These are phyloP conservation scores for Kradibia gibbosae DNA, from an alignment of 1,140 invertebrate genomes.

Conservation along the genomic window DNA sequence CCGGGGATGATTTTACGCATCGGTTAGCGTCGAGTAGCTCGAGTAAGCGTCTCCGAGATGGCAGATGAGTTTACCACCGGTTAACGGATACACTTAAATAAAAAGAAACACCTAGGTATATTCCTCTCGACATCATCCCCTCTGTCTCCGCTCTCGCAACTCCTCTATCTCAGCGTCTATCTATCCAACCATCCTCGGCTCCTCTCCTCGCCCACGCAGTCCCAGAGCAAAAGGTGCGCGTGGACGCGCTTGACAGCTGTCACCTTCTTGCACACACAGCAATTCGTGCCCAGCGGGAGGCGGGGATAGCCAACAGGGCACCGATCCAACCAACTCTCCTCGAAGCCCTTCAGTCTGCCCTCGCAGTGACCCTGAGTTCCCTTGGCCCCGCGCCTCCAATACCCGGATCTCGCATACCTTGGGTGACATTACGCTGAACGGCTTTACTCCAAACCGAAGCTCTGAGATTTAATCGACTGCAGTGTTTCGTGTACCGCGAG, in stretches of 20 bases:
- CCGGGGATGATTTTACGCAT: neutral
- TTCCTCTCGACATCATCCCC: too few species aligned
- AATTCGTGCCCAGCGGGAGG: slow-evolving; percentile 68
- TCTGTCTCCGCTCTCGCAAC: slow-evolving; percentile 46
- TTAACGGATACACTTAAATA: too few species aligned
- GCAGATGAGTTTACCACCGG: too few species aligned
- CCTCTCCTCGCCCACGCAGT: neutral
- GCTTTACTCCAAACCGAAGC: too few species aligned
- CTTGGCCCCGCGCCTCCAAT: slow-evolving; percentile 46
- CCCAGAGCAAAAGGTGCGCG: slow-evolving; percentile 41
- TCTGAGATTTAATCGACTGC: slow-evolving; percentile 53
- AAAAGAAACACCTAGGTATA: too few species aligned
- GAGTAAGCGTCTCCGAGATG: neutral
- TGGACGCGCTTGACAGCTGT: slow-evolving; percentile 68
- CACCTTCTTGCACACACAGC: slow-evolving; percentile 63
- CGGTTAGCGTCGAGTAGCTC: neutral
- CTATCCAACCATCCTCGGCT: neutral
- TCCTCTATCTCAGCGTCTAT: neutral
- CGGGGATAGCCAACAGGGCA: too few species aligned
- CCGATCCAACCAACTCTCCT: slow-evolving; percentile 22
- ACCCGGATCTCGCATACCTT: slow-evolving; percentile 60
- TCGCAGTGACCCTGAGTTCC: neutral
- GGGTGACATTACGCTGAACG: slow-evolving; percentile 66
- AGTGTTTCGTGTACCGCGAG: slow-evolving; percentile 27
- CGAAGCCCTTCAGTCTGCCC: slow-evolving; percentile 64